These are phyloP conservation scores for Magallana angulata DNA, from an alignment of 1,140 invertebrate genomes.

Conservation along the genomic window DNA sequence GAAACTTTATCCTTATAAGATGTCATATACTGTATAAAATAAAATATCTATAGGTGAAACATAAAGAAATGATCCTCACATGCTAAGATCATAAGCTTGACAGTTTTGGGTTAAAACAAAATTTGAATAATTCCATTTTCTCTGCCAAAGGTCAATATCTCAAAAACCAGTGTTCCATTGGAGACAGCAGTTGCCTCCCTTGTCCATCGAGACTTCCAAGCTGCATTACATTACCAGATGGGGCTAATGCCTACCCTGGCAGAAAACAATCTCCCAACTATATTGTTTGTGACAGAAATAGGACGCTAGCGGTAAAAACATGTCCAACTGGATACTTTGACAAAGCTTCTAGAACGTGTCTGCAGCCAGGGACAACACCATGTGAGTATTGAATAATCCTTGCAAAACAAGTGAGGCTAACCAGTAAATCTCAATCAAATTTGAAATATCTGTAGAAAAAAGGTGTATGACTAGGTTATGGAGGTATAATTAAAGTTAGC, in stretches of 20 bases:
- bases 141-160: slow-evolving; percentile 69
- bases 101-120: too few species aligned
- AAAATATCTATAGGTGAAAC: too few species aligned
- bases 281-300: slow-evolving; percentile 50
- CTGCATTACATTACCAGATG: slow-evolving; percentile 67
- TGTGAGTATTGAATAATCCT: background rate
- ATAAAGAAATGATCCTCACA: too few species aligned
- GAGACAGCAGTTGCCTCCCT: slow-evolving; percentile 64
- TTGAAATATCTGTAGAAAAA: too few species aligned
- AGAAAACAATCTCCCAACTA: slow-evolving; percentile 33
- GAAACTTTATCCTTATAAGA: too few species aligned
- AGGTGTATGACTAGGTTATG: too few species aligned
- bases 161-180: slow-evolving; percentile 65
- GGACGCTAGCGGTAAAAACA: slow-evolving; percentile 36
- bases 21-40: too few species aligned
- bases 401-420: background rate
- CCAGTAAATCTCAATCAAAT: too few species aligned
- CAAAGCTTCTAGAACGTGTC: slow-evolving; percentile 26
- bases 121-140: background rate
- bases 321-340: slow-evolving; percentile 49
- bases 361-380: background rate
- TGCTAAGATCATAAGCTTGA: too few species aligned
- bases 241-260: slow-evolving; percentile 70
- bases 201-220: slow-evolving; percentile 66
- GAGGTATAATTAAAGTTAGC: too few species aligned